These are phyloP conservation scores for Dicrurus megarhynchus DNA, from an alignment of 2,113 vertebrate species.

Conservation along the genomic window DNA sequence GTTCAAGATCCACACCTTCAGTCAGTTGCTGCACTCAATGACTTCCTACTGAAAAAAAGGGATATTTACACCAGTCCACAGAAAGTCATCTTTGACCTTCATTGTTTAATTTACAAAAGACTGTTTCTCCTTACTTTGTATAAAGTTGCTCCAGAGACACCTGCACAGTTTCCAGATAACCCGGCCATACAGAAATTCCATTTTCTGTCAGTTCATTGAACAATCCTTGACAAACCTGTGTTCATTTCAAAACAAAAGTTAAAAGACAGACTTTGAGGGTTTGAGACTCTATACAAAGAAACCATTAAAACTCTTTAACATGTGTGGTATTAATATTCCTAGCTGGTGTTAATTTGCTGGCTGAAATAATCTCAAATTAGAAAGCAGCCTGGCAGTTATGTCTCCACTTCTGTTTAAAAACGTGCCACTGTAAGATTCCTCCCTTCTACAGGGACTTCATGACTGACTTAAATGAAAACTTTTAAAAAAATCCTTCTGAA, in stretches of 20 bases:
- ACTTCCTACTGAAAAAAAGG: not conserved
- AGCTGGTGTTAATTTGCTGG: not conserved
- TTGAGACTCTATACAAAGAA: not conserved
- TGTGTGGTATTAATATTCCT: not conserved
- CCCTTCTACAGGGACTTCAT: not conserved
- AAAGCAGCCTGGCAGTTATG: not conserved
- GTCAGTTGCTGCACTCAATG: not conserved
- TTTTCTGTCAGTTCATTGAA: conserved; percentile 83
- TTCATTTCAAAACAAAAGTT: not conserved
- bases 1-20: not conserved
- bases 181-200: conserved; percentile 89
- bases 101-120: not conserved
- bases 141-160: conserved; percentile 84
- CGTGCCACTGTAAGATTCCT: not conserved
- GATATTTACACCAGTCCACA: not conserved
- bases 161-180: conserved; percentile 83
- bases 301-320: not conserved
- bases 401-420: not conserved
- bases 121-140: conserved; percentile 79
- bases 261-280: not conserved
- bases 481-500: not conserved
- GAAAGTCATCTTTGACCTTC: not conserved
- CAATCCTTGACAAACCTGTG: conserved; percentile 89
- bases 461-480: not conserved
- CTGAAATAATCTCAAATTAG: not conserved